Percentiles rank a stretch among this genome's conserved stretches.
phyloP scores from a whole-genome alignment of 2,113 vertebrate species.

The Balaeniceps rex region DNA sequence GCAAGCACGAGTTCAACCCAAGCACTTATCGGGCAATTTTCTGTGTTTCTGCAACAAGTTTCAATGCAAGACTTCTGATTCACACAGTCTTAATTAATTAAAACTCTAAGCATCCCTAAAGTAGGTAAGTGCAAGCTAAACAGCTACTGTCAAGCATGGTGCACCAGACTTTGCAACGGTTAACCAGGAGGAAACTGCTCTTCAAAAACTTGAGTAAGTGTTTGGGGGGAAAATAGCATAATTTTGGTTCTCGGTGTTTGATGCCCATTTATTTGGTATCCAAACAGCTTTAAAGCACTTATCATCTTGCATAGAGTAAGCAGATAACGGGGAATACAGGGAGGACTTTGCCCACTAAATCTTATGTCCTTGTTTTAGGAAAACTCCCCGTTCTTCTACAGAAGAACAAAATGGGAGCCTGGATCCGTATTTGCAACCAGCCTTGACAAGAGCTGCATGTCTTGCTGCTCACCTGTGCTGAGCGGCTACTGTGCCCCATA shows the following conservation, averaged over 20 bases:
- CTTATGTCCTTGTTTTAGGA: neutral
- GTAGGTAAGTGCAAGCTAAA: neutral
- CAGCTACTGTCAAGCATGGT: neutral
- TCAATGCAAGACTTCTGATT: neutral
- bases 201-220: neutral
- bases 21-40: accelerated
- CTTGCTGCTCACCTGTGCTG: neutral
- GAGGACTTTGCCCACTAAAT: neutral
- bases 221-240: neutral
- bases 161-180: accelerated
- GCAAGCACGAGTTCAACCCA: accelerated
- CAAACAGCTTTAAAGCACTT: neutral
- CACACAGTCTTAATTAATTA: neutral
- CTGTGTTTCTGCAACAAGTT: neutral
- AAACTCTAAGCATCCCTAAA: neutral
- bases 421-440: neutral
- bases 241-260: neutral
- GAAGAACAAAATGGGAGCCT: neutral
- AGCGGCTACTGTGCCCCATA: neutral
- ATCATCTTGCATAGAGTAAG: neutral
- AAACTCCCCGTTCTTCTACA: neutral
- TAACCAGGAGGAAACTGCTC: neutral
- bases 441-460: neutral
- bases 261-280: neutral
- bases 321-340: neutral